A percentile compares a stretch with the other conserved stretches of the same genome.
These are phyloP conservation scores for Melanotaenia pygmaea DNA, from an alignment of 2,797 vertebrate genomes.

Conservation along the genomic window DNA sequence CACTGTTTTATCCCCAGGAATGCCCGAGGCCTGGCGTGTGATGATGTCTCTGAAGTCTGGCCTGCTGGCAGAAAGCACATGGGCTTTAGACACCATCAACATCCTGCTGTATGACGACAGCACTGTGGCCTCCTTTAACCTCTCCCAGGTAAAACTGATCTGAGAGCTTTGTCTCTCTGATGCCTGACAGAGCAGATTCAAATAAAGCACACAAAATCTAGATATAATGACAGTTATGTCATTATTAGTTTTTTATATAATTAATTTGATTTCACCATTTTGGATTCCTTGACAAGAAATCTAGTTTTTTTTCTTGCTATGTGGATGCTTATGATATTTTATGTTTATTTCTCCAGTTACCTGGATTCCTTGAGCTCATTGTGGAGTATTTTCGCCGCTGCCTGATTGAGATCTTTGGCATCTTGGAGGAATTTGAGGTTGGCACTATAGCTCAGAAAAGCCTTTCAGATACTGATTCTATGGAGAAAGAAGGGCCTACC, in stretches of 20 bases:
- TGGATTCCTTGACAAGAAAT: not conserved
- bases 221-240: not conserved
- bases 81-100: constrained; percentile 98
- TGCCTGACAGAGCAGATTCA: constrained; percentile 39
- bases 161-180: constrained; percentile 60
- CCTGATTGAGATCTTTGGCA: constrained; percentile 97
- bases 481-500: constrained; percentile 42
- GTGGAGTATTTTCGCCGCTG: constrained; percentile 98
- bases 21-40: constrained; percentile 98
- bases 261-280: not conserved
- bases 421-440: constrained; percentile 96
- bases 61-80: constrained; percentile 97
- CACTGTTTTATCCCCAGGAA: constrained; percentile 82
- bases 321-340: constrained; percentile 15
- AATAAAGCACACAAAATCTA: not conserved
- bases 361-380: constrained; percentile 96
- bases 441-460: constrained; percentile 89
- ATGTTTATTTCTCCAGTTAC: constrained; percentile 82
- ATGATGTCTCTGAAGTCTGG: constrained; percentile 99
- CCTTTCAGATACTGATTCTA: constrained; percentile 67
- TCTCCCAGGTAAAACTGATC: constrained; percentile 89
- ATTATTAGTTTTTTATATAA: not conserved
- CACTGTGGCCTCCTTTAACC: constrained; percentile 96
- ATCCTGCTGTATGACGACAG: constrained; percentile 98
- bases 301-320: not conserved